phyloP scores from a whole-genome alignment of 2,888 invertebrate species.

The Reticulitermes lucifugus region DNA sequence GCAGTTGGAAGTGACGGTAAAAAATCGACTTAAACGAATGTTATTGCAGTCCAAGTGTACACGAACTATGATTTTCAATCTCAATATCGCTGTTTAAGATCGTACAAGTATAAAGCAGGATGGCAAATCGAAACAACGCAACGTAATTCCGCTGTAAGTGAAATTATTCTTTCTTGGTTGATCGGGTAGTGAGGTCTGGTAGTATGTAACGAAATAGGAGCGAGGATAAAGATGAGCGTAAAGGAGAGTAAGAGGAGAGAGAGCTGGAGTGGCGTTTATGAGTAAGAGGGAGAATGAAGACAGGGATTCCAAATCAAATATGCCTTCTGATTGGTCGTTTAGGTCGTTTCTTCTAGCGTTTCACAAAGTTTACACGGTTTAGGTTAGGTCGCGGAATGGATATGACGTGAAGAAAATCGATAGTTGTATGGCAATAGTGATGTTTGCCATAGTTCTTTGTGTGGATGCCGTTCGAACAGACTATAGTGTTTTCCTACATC shows the following conservation, averaged over 20 bases:
- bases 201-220: conserved; percentile 23
- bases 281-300: conserved; percentile 41
- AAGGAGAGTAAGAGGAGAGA: neutral
- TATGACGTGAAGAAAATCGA: conserved; percentile 51
- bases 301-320: conserved; percentile 33
- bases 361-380: conserved; percentile 45
- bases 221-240: neutral
- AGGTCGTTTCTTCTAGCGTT: conserved; percentile 43
- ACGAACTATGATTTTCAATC: too few relatives aligned
- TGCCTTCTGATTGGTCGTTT: conserved; percentile 49
- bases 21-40: too few relatives aligned
- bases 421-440: conserved; percentile 47
- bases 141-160: conserved; percentile 22
- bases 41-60: too few relatives aligned
- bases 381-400: conserved; percentile 48
- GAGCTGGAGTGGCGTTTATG: neutral
- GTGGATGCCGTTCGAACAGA: neutral
- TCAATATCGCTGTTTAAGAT: neutral
- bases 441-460: conserved; percentile 26
- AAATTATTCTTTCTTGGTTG: conserved; percentile 32
- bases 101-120: neutral
- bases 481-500: neutral
- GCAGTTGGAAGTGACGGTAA: too few relatives aligned
- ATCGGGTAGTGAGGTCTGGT: conserved; percentile 36
- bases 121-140: neutral